Base-by-base conservation (phyloP, 1,140 invertebrate genomes). In the Zaprionus gabonicus region DNA sequence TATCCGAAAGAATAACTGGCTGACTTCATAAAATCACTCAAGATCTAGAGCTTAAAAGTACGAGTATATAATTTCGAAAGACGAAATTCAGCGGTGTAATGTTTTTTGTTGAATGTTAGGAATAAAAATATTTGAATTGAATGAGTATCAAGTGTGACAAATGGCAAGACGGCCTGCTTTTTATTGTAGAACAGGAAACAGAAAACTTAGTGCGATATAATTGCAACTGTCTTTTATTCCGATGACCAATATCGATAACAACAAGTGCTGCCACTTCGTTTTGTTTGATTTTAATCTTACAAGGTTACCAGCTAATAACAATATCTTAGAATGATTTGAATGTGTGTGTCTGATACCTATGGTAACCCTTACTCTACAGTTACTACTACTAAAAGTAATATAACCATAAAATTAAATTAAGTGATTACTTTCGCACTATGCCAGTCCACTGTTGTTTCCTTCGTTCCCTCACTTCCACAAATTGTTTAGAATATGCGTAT, bases 401-500 rank as follows among this genome's bases (percentile, higher is more conserved):
- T 10, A 34, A 10, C 9, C 9, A 34, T 10, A 34, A 34, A 34
- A 34, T 34, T 10, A 34, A 10, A 34, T 10, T 10, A 55, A 17
- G 20, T 27, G n/a, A 27, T n/a, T 10, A 9, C 7, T 46, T 60
- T 46, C 38, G 1, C 38, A 15, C 1, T 28, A 27, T n/a, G 12
- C 4, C 28, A 51, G 7, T 20, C 55, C 70, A 71, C 70, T 51
- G 13, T 17, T 17, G 3, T 17, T 46, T 46, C 41, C 15, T 46
- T 46, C 41, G 41, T 2, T 46, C 9, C 17, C n/a, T 17, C 17
- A 17, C n/a, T 9, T 46, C 12, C 6, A 23, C 25, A 13, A 3
- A 15, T 58, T 75, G 72, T 75, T 70, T 75, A 75, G 72, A 75
- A 75, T 17, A 12, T 13, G 34, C 31, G 31, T n/a, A 58, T 64